Conservation (phyloP, 2,888 invertebrate species). For the Empis livida region DNA sequence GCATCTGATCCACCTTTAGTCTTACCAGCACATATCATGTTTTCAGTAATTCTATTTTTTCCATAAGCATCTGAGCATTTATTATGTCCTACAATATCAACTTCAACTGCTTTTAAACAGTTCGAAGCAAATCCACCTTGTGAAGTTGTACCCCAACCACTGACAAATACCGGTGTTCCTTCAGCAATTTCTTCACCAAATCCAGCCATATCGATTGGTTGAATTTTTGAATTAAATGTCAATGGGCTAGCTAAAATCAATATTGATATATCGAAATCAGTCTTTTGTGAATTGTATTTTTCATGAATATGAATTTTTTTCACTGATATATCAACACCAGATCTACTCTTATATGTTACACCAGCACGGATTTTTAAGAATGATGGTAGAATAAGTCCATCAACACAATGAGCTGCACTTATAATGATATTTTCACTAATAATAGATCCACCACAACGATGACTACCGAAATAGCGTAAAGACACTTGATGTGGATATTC, state of each 20-base stretch:
- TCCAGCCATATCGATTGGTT: neutral
- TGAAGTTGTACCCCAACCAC: conserved; percentile 1
- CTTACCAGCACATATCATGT: conserved; percentile 38
- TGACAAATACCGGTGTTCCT: conserved; percentile 1
- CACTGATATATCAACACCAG: conserved; percentile 30
- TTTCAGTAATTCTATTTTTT: neutral
- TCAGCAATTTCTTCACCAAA: conserved; percentile 1
- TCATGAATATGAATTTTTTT: conserved; percentile 20
- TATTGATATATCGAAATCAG: conserved; percentile 34
- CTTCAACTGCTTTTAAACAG: neutral
- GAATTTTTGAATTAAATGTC: neutral
- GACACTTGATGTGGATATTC: conserved; percentile 38
- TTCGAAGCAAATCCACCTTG: neutral
- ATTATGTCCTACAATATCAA: neutral
- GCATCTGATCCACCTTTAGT: conserved; percentile 28
- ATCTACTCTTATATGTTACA: conserved; percentile 22
- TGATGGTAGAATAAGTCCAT: conserved; percentile 9
- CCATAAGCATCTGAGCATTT: conserved; percentile 21
- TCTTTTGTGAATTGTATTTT: conserved; percentile 24
- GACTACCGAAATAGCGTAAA: conserved; percentile 24
- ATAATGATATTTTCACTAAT: conserved; percentile 25
- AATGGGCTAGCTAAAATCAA: conserved; percentile 14
- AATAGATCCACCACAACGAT: conserved; percentile 37
- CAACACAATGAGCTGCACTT: conserved; percentile 37
- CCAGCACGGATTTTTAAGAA: conserved; percentile 30